Base-by-base conservation (phyloP, 1,140 invertebrate species). In the Lordiphosa collinella region DNA sequence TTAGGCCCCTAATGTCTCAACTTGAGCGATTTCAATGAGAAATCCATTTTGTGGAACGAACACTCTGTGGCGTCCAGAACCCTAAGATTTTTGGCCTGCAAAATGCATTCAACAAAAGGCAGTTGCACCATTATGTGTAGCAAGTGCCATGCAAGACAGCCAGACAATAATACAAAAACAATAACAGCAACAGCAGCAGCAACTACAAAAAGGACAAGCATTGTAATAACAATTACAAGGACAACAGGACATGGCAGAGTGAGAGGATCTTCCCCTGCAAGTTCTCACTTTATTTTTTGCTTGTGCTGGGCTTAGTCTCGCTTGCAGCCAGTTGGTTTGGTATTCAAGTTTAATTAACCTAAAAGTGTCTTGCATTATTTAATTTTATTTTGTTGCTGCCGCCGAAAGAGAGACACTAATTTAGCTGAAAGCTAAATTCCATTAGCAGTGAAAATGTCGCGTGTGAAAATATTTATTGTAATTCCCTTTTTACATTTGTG, bases 291-390 rank as follows among this genome's bases (percentile, higher is more conserved):
- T 71, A 71, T 71, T 71, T 53, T 50, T 25, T 12, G 41, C 18
- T 6, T 18, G n/a, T 57, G 76, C 66, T 80, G 76, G 71, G 66
- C 66, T 57, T 38, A 37, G 62, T 57, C 63, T 36, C 57, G 73
- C 53, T 72, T 74, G 72, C 65, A 66, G 61, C 51, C 72, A 60
- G 72, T 76, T 80, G 82, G 71, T 70, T 53, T 71, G 71, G 64
- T 25, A 76, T 80, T 80, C 76, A 80, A 71, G 76, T 82, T 80
- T 80, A 80, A 80, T 80, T 80, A 80, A 82, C 76, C 76, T 80
- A 80, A 80, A 80, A 80, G 76, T 80, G 76, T 13, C 76, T 76
- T 80, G 76, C 76, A 80, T 82, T 80, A 80, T 80, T 80, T 80
- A 80, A 80, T 80, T 82, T 80, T 80, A 72, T 82, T 80, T 80